Evolutionary conservation across 2,888 invertebrate genomes (phyloP).

Genomic region (Scaptomyza parva): DNA sequence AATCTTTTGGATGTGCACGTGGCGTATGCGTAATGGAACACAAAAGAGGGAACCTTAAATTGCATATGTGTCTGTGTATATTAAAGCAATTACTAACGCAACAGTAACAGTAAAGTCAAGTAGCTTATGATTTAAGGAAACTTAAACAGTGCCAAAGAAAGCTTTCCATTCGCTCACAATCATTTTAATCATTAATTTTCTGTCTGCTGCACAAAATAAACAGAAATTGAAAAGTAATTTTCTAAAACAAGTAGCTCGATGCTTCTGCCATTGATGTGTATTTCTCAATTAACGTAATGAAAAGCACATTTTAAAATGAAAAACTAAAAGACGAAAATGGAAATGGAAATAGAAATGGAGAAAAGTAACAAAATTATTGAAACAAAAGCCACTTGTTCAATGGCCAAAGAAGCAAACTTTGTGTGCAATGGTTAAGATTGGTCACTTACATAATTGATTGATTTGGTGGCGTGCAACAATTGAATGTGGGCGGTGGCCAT

Average conservation of each 20-base stretch:
- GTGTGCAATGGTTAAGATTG: conserved; percentile 50
- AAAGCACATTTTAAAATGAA: conserved; percentile 14
- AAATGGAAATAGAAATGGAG: background rate
- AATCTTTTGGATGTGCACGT: conserved; percentile 38
- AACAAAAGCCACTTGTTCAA: conserved; percentile 2
- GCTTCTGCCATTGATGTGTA: conserved; percentile 5
- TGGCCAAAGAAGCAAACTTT: conserved; percentile 11
- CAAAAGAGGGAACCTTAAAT: conserved; percentile 2
- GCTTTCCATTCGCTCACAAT: too few species aligned
- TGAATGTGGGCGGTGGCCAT: conserved; percentile 43
- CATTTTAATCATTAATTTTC: background rate
- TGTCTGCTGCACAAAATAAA: background rate
- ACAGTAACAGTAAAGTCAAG: conserved; percentile 18
- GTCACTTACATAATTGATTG: conserved; percentile 72
- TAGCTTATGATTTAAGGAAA: conserved; percentile 21
- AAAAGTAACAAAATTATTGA: conserved; percentile 15
- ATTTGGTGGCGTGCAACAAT: conserved; percentile 69
- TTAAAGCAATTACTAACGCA: conserved; percentile 42
- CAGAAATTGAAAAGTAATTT: conserved; percentile 2
- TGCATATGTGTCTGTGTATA: conserved; percentile 1
- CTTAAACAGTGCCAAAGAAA: background rate
- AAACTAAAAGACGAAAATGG: background rate
- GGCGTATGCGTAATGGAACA: conserved; percentile 54
- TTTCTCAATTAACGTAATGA: conserved; percentile 30
- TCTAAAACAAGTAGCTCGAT: background rate